A percentile compares a stretch with the other conserved stretches of the same genome.
phyloP scores from a whole-genome alignment of 2,888 invertebrate species.

The Meghimatium bilineatum region DNA sequence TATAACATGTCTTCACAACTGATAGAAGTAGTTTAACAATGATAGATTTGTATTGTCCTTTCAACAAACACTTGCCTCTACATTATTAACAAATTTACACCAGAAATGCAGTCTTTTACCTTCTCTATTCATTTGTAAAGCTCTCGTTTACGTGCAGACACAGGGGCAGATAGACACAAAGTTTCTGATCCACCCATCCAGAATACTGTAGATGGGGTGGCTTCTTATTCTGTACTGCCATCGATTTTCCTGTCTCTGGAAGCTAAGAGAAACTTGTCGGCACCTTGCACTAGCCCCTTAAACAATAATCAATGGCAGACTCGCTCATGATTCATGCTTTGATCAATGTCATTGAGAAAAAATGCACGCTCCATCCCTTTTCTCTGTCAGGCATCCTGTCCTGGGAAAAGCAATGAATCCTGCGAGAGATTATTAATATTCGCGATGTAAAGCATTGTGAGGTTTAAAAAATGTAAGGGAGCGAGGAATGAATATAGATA shows the following conservation, averaged over 20 bases:
- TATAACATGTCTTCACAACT: too few species aligned
- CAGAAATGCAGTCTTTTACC: not conserved
- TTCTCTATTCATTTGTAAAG: not conserved
- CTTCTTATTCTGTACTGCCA: not conserved
- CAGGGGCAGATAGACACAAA: not conserved
- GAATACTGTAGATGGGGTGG: not conserved
- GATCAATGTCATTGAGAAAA: slow-evolving; percentile 25
- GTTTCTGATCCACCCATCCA: not conserved
- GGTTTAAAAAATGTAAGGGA: not conserved
- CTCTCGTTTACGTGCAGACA: not conserved
- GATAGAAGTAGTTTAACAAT: too few species aligned
- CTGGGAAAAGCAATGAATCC: not conserved
- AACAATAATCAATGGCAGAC: slow-evolving; percentile 32
- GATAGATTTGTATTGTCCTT: not conserved
- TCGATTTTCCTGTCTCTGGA: slow-evolving; percentile 12
- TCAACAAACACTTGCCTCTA: not conserved
- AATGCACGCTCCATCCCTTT: not conserved
- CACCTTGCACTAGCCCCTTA: slow-evolving; percentile 30
- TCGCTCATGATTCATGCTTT: slow-evolving; percentile 34
- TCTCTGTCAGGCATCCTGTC: slow-evolving; percentile 5
- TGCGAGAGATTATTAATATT: not conserved
- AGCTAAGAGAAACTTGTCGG: slow-evolving; percentile 21
- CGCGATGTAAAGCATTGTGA: not conserved
- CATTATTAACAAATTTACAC: not conserved
- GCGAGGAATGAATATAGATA: not conserved